These are phyloP conservation scores for Drosophila nasuta DNA, from an alignment of 1,140 invertebrate genomes.

Conservation along the genomic window DNA sequence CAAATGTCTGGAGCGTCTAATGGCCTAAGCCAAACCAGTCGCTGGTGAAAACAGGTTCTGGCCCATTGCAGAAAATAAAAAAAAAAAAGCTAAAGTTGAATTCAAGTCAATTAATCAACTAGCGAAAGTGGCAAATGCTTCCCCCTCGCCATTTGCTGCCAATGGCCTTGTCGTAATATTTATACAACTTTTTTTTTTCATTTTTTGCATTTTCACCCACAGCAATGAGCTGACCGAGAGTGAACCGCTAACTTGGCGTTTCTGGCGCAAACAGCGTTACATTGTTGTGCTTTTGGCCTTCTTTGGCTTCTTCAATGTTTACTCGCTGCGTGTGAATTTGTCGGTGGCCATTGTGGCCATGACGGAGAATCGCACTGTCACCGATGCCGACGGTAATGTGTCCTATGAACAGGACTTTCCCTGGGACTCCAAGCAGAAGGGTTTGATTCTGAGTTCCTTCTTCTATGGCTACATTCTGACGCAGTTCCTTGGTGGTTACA, in stretches of 20 bases:
- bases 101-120: conserved; percentile 41
- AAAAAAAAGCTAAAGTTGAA: conserved; percentile 24
- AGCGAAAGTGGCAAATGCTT: conserved; percentile 58
- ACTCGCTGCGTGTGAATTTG: conserved; percentile 94
- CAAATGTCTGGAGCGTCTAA: conserved; percentile 1
- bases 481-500: conserved; percentile 90
- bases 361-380: conserved; percentile 88
- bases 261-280: conserved; percentile 90
- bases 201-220: conserved; percentile 62
- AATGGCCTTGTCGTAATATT: conserved; percentile 44
- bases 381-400: conserved; percentile 86
- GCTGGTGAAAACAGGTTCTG: conserved; percentile 57
- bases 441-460: conserved; percentile 93
- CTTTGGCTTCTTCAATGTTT: conserved; percentile 95
- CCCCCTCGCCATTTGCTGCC: conserved; percentile 13
- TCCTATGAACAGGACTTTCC: conserved; percentile 90
- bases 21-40: conserved; percentile 58
- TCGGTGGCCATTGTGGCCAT: conserved; percentile 96
- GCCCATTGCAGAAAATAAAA: conserved; percentile 22
- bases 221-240: conserved; percentile 86
- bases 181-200: background rate
- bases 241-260: conserved; percentile 87
- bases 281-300: conserved; percentile 91
- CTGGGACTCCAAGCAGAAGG: conserved; percentile 92
- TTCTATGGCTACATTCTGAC: conserved; percentile 93